phyloP scores from a whole-genome alignment of 2,797 vertebrate genomes.

The Pachyuromys duprasi region DNA sequence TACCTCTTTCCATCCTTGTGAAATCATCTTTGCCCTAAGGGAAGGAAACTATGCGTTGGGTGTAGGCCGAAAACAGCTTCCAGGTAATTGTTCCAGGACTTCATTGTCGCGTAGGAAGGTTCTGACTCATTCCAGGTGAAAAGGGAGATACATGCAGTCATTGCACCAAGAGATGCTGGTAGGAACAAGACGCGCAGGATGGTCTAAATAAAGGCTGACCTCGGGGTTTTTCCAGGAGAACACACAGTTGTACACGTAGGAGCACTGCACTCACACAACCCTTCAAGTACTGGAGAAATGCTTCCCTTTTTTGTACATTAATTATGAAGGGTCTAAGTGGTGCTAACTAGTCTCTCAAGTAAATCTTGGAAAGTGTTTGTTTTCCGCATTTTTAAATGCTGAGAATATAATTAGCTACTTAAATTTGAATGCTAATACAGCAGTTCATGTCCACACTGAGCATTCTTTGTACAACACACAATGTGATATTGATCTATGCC shows the following conservation, averaged over 20 bases:
- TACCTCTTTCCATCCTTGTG: background rate
- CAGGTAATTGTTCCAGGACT: constrained; percentile 38
- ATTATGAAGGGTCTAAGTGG: constrained; percentile 60
- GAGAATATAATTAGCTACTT: constrained; percentile 78
- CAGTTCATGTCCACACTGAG: constrained; percentile 69
- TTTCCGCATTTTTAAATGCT: constrained; percentile 74
- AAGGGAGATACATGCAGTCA: constrained; percentile 19
- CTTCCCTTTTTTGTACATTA: constrained; percentile 50
- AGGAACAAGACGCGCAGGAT: constrained; percentile 20
- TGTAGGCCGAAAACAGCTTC: background rate
- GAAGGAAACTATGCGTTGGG: background rate
- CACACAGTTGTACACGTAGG: background rate
- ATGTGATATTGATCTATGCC: constrained; percentile 61
- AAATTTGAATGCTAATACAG: constrained; percentile 74
- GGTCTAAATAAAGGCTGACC: constrained; percentile 16
- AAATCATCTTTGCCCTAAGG: constrained; percentile 25
- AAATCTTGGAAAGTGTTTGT: constrained; percentile 72
- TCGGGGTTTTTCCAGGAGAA: background rate
- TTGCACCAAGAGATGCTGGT: background rate
- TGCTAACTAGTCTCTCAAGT: constrained; percentile 59
- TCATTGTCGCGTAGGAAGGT: constrained; percentile 39
- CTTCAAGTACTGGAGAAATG: constrained; percentile 13
- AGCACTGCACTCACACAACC: constrained; percentile 34
- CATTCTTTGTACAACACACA: constrained; percentile 60
- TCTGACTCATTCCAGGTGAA: constrained; percentile 61